Percentiles rank a stretch among this genome's conserved stretches.
phyloP scores from a whole-genome alignment of 2,888 invertebrate species.

The Hartigia nigra region DNA sequence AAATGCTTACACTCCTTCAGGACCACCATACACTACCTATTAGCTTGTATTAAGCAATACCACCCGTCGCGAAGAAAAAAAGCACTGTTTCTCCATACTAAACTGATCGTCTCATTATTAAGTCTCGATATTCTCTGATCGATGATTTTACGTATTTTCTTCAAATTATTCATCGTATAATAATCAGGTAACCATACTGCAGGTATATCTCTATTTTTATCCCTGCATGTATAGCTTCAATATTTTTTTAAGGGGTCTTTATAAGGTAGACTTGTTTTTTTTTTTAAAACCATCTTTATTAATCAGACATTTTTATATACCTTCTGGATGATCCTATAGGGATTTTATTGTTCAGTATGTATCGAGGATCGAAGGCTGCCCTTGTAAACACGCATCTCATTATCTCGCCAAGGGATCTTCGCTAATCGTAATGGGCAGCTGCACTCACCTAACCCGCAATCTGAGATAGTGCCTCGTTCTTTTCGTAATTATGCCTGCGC shows the following conservation, averaged over 20 bases:
- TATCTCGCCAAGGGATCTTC: slow-evolving; percentile 16
- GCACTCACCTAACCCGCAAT: slow-evolving; percentile 57
- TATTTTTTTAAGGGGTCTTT: background rate
- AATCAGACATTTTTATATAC: background rate
- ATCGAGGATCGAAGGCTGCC: background rate
- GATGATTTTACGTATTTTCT: background rate
- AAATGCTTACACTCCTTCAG: background rate
- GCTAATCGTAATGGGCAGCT: slow-evolving; percentile 45
- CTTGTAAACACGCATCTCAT: slow-evolving; percentile 8
- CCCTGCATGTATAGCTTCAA: background rate
- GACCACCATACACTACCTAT: background rate
- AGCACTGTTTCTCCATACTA: background rate
- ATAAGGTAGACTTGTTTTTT: no score
- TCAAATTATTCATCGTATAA: background rate
- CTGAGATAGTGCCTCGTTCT: slow-evolving; percentile 52
- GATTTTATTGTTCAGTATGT: background rate
- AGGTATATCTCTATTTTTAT: background rate
- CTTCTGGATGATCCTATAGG: background rate
- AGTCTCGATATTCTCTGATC: background rate
- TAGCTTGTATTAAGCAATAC: background rate
- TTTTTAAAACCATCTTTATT: background rate
- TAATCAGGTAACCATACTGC: background rate
- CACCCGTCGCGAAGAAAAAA: background rate
- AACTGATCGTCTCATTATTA: background rate
- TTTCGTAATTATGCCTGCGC: slow-evolving; percentile 55